Conservation (phyloP, 2,113 vertebrate species). For the Tapirus terrestris region DNA sequence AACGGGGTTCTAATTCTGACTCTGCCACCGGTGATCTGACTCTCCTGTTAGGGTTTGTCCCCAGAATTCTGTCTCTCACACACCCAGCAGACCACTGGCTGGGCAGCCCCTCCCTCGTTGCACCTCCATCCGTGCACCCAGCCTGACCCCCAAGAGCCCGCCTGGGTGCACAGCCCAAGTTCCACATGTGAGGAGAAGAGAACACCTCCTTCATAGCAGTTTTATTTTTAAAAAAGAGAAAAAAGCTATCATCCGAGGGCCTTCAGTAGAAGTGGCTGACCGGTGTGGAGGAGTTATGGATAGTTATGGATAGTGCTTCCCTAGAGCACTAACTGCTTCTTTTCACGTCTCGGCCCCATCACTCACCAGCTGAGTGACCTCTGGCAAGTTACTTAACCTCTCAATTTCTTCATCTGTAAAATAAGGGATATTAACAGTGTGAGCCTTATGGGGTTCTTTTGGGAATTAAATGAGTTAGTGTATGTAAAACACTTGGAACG, state of each 20-base stretch:
- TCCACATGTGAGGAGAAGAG: background rate
- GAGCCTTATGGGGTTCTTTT: background rate
- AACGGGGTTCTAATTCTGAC: background rate
- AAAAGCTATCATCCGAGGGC: background rate
- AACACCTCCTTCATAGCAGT: background rate
- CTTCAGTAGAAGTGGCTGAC: background rate
- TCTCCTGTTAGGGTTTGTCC: background rate
- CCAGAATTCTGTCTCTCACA: background rate
- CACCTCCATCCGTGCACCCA: no score
- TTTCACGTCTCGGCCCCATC: background rate
- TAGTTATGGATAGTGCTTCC: no score
- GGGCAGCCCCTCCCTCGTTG: background rate
- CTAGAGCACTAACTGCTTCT: background rate
- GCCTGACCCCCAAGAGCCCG: background rate
- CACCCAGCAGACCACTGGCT: background rate
- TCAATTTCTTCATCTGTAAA: background rate
- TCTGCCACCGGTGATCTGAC: background rate
- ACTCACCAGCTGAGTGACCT: background rate
- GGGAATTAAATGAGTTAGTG: background rate
- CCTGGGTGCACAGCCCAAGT: background rate
- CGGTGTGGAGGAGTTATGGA: fast-evolving
- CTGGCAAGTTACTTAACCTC: background rate
- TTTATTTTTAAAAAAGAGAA: background rate
- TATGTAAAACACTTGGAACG: background rate
- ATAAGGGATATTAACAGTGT: background rate